phyloP scores from a whole-genome alignment of 2,113 vertebrate genomes.

The Coryphaenoides rupestris region DNA sequence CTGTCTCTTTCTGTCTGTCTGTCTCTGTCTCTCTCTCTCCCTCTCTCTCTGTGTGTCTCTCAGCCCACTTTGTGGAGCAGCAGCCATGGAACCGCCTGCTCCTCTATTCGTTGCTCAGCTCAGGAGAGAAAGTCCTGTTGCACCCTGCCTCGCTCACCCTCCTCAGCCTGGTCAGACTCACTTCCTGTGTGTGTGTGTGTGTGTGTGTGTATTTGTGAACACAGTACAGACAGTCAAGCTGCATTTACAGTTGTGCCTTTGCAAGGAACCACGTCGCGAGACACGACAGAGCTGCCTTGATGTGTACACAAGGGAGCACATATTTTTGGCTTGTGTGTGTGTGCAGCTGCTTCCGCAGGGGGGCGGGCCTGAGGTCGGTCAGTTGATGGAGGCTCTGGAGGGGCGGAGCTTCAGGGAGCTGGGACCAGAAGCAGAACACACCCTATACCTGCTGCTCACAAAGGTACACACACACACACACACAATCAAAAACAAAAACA shows the following conservation, averaged over 20 bases:
- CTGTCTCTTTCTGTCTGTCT: constrained; percentile 10
- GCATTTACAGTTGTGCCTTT: too few species aligned
- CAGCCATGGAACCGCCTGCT: constrained; percentile 90
- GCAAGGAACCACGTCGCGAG: too few species aligned
- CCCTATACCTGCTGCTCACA: constrained; percentile 76
- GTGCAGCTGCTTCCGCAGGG: constrained; percentile 78
- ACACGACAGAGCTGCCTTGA: too few species aligned
- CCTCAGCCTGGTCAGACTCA: constrained; percentile 78
- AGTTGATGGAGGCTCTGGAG: constrained; percentile 73
- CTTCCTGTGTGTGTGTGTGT: not conserved
- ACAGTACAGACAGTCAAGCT: too few species aligned
- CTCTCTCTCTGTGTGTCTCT: constrained; percentile 7
- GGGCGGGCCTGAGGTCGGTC: constrained; percentile 73
- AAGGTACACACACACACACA: constrained; percentile 71
- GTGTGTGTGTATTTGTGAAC: not conserved
- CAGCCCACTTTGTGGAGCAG: constrained; percentile 76
- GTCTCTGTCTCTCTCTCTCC: constrained; percentile 1
- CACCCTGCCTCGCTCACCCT: constrained; percentile 82
- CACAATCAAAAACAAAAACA: too few species aligned
- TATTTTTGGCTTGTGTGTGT: too few species aligned
- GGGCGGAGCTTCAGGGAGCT: constrained; percentile 73
- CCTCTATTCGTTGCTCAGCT: constrained; percentile 75
- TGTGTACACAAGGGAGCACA: too few species aligned
- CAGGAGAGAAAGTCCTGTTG: constrained; percentile 73
- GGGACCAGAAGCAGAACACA: constrained; percentile 60